These are phyloP conservation scores for Conistra vaccinii DNA, from an alignment of 2,888 invertebrate genomes.

Conservation along the genomic window DNA sequence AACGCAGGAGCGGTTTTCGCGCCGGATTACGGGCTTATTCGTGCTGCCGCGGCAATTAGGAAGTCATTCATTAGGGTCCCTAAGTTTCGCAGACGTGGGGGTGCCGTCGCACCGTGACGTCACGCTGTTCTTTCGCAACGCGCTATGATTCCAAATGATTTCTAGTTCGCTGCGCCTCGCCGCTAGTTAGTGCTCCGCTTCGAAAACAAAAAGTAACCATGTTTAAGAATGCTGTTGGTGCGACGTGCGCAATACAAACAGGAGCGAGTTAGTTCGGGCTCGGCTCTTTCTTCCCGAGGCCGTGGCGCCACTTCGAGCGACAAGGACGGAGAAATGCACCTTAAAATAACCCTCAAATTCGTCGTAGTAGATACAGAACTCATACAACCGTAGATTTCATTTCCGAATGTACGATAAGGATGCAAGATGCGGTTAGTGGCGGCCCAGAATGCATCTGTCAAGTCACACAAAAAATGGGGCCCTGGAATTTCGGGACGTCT, in stretches of 20 bases:
- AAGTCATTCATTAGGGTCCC: constrained; percentile 91
- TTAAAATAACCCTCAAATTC: constrained; percentile 88
- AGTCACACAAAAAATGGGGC: constrained; percentile 86
- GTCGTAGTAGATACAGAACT: constrained; percentile 80
- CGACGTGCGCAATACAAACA: constrained; percentile 84
- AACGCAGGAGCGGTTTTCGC: constrained; percentile 80
- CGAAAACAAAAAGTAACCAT: constrained; percentile 82
- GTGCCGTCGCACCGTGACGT: constrained; percentile 86
- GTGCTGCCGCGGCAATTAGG: constrained; percentile 90
- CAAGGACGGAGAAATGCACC: constrained; percentile 85
- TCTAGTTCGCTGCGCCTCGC: constrained; percentile 74
- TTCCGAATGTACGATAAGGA: constrained; percentile 86
- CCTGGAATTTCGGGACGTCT: constrained; percentile 89
- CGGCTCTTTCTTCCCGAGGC: constrained; percentile 75
- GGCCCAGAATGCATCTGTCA: constrained; percentile 90
- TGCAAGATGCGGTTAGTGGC: constrained; percentile 89
- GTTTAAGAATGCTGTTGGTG: constrained; percentile 83
- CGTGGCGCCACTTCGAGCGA: constrained; percentile 87
- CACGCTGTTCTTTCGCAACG: constrained; percentile 81
- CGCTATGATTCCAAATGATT: constrained; percentile 75
- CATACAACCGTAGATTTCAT: constrained; percentile 82
- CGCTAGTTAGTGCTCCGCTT: constrained; percentile 69
- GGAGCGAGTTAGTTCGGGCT: constrained; percentile 80
- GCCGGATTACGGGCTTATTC: constrained; percentile 88
- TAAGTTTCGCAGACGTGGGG: constrained; percentile 91